These are phyloP conservation scores for Melanargia galathea DNA, from an alignment of 2,888 invertebrate genomes.

Conservation along the genomic window DNA sequence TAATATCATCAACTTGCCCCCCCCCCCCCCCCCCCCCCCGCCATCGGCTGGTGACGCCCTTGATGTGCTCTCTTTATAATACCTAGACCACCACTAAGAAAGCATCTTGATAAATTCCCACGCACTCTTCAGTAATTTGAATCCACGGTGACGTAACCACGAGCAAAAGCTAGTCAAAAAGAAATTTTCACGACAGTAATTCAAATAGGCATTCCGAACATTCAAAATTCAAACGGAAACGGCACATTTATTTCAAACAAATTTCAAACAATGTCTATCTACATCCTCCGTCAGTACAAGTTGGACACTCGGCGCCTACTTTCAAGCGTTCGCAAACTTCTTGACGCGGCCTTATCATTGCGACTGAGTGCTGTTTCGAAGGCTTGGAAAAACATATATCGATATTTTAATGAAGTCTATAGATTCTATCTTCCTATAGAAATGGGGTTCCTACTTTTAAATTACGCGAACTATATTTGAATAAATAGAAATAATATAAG, in stretches of 20 bases:
- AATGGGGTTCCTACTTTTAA: too few relatives aligned
- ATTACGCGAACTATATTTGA: too few relatives aligned
- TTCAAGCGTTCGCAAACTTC: slow-evolving; percentile 41
- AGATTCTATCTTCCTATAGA: too few relatives aligned
- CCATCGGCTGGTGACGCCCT: too few relatives aligned
- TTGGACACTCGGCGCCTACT: slow-evolving; percentile 38
- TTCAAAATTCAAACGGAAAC: slow-evolving; percentile 26
- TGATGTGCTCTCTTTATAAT: too few relatives aligned
- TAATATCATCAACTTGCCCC: too few relatives aligned
- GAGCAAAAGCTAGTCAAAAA: neutral
- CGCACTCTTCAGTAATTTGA: too few relatives aligned
- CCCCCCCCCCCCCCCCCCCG: too few relatives aligned
- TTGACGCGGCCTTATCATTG: slow-evolving; percentile 43
- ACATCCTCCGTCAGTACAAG: slow-evolving; percentile 30
- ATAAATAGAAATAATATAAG: too few relatives aligned
- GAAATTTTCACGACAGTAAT: neutral
- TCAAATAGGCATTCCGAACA: slow-evolving; percentile 4
- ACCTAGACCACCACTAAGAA: too few relatives aligned
- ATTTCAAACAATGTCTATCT: slow-evolving; percentile 33
- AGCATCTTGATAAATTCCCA: too few relatives aligned
- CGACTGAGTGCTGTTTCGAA: slow-evolving; percentile 36
- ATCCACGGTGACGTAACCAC: too few relatives aligned
- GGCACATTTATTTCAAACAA: slow-evolving; percentile 29
- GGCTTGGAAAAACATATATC: slow-evolving; percentile 11
- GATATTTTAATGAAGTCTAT: neutral